A percentile compares a stretch with the other conserved stretches of the same genome.
phyloP scores from a whole-genome alignment of 2,113 vertebrate genomes.

The Trematocara stigmaticum region DNA sequence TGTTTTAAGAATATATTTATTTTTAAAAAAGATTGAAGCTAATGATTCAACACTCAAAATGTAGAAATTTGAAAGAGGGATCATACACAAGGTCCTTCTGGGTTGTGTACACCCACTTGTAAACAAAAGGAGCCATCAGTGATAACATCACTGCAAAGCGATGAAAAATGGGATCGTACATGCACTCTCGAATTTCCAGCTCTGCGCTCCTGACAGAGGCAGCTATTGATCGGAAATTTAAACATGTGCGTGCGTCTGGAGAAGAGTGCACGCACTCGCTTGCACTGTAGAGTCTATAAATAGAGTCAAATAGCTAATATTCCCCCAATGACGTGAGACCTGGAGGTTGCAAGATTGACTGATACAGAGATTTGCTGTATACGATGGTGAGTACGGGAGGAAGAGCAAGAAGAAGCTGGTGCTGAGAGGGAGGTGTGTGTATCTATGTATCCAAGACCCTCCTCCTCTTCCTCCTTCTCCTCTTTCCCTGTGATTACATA shows the following conservation, averaged over 20 bases:
- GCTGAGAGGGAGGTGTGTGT: neutral
- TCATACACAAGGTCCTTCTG: neutral
- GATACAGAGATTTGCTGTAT: constrained; percentile 1
- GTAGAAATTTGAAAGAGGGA: neutral
- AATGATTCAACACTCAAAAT: neutral
- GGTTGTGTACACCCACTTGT: neutral
- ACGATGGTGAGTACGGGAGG: neutral
- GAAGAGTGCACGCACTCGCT: neutral
- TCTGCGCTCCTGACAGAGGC: neutral
- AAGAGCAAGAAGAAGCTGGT: neutral
- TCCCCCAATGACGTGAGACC: neutral
- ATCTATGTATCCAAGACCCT: neutral
- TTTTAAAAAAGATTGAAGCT: rapidly evolving
- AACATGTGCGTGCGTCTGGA: neutral
- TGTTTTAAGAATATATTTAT: neutral
- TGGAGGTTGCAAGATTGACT: neutral
- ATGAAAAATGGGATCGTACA: neutral
- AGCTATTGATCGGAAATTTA: neutral
- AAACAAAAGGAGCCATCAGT: neutral
- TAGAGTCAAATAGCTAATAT: constrained; percentile 10
- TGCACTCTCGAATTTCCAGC: neutral
- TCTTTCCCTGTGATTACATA: constrained; percentile 28
- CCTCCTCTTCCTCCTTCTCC: neutral
- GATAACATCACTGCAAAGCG: neutral
- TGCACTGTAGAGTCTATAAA: constrained; percentile 3